Evolutionary conservation across 1,140 invertebrate species (phyloP).

Genomic region (Caerostris extrusa): DNA sequence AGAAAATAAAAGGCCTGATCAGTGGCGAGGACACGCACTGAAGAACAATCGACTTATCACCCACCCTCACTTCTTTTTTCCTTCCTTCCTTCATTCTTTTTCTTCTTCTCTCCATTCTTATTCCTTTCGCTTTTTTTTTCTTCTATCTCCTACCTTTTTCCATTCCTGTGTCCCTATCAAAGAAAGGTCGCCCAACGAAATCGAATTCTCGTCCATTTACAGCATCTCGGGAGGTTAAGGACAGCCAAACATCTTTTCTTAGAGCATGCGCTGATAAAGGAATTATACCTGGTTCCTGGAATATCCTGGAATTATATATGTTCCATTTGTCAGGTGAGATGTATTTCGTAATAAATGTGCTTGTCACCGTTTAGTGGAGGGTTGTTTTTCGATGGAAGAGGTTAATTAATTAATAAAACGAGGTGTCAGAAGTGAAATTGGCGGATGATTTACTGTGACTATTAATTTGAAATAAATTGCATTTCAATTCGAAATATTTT

Average conservation of each 20-base stretch:
- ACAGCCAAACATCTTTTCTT: background rate
- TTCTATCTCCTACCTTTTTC: background rate
- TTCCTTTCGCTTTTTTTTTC: background rate
- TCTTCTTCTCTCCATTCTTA: background rate
- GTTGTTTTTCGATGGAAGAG: no score
- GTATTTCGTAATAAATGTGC: background rate
- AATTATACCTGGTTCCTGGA: no score
- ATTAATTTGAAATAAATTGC: no score
- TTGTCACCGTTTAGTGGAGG: background rate
- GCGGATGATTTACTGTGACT: no score
- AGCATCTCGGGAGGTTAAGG: conserved; percentile 1
- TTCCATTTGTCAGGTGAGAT: background rate
- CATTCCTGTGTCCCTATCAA: background rate
- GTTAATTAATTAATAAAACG: no score
- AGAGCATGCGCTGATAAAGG: background rate
- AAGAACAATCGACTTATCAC: conserved; percentile 48
- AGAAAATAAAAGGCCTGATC: conserved; percentile 37
- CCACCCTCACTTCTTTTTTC: background rate
- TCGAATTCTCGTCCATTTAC: conserved; percentile 46
- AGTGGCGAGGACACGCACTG: conserved; percentile 12
- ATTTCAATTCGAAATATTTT: no score
- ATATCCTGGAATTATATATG: no score
- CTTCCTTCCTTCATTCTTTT: no score
- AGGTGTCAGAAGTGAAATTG: no score
- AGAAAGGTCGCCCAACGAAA: conserved; percentile 4